phyloP scores from a whole-genome alignment of 2,888 invertebrate genomes.

The Danaus chrysippus region DNA sequence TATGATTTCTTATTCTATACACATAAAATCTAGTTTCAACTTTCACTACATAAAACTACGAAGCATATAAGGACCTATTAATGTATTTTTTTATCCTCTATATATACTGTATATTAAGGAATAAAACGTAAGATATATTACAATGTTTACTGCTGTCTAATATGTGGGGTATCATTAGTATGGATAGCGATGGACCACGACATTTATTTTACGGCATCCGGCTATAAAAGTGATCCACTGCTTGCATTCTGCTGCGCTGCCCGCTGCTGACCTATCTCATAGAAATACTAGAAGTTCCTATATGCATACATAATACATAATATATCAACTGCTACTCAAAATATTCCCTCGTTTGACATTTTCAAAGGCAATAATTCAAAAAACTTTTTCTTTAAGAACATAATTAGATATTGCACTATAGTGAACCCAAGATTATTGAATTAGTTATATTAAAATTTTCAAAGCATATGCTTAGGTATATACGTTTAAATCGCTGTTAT shows the following conservation, averaged over 20 bases:
- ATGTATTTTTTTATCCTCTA: not conserved
- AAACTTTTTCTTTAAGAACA: no score
- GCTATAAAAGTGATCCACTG: slow-evolving; percentile 79
- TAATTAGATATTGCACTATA: no score
- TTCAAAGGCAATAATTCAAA: no score
- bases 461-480: no score
- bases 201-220: slow-evolving; percentile 79
- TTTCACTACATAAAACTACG: no score
- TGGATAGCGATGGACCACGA: slow-evolving; percentile 72
- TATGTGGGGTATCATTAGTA: slow-evolving; percentile 69
- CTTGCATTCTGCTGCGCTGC: slow-evolving; percentile 73
- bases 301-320: not conserved
- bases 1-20: no score
- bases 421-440: no score
- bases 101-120: slow-evolving; percentile 12
- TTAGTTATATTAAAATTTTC: no score
- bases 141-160: slow-evolving; percentile 49
- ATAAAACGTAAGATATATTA: slow-evolving; percentile 22
- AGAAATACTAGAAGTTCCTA: slow-evolving; percentile 38
- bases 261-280: slow-evolving; percentile 40
- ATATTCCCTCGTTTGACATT: no score
- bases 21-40: no score
- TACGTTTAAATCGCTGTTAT: no score
- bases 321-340: not conserved
- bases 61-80: no score